phyloP scores from a whole-genome alignment of 2,113 vertebrate species.

The Ornithorhynchus anatinus region DNA sequence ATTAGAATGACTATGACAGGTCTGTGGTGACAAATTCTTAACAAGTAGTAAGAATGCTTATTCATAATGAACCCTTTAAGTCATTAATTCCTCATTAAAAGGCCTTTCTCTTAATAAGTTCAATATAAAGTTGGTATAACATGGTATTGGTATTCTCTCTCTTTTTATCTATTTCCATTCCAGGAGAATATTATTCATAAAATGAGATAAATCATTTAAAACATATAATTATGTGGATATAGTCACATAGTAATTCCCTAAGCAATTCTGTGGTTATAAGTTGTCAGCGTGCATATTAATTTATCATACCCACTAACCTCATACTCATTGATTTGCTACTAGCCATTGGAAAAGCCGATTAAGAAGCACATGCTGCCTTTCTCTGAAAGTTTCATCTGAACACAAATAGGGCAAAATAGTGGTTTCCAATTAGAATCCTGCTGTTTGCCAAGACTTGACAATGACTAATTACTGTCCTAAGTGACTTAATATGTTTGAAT shows the following conservation, averaged over 20 bases:
- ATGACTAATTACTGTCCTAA: constrained; percentile 75
- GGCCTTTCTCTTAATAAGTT: constrained; percentile 75
- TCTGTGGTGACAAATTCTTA: constrained; percentile 90
- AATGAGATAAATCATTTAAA: constrained; percentile 85
- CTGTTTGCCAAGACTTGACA: constrained; percentile 73
- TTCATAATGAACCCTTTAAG: constrained; percentile 94
- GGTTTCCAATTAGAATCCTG: constrained; percentile 68
- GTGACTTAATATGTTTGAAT: constrained; percentile 76
- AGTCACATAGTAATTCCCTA: constrained; percentile 85
- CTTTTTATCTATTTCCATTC: constrained; percentile 76
- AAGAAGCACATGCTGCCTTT: constrained; percentile 71
- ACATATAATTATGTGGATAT: constrained; percentile 86
- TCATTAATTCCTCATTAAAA: constrained; percentile 85
- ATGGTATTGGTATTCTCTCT: constrained; percentile 81
- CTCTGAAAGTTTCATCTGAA: constrained; percentile 74
- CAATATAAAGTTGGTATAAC: constrained; percentile 82
- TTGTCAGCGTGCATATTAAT: constrained; percentile 83
- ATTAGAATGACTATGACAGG: constrained; percentile 90
- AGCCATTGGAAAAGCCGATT: constrained; percentile 72
- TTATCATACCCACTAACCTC: constrained; percentile 75
- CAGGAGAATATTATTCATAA: constrained; percentile 74
- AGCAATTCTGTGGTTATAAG: constrained; percentile 67
- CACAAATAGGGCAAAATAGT: constrained; percentile 68
- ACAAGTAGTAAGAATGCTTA: constrained; percentile 89
- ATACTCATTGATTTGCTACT: constrained; percentile 75